Conservation (phyloP, 2,797 vertebrate species). For the Otus scops region DNA sequence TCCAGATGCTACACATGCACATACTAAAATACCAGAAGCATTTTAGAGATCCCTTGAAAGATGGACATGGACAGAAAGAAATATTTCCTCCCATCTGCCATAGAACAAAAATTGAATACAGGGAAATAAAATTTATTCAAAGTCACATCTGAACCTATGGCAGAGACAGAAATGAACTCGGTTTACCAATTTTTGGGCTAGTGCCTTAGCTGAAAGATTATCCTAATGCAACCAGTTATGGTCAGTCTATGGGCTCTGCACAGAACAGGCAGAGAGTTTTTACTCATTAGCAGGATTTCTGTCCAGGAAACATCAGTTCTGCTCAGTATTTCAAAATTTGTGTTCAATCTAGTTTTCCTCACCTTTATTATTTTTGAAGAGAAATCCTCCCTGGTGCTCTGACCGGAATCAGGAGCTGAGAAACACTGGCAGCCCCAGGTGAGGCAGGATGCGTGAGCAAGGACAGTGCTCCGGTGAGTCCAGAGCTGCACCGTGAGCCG, state of each 20-base stretch:
- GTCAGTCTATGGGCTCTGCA: neutral
- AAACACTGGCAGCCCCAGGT: neutral
- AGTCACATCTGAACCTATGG: neutral
- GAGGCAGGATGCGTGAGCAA: fast-evolving
- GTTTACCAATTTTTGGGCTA: neutral
- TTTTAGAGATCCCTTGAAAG: neutral
- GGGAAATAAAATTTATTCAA: neutral
- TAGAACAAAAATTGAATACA: neutral
- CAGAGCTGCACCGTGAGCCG: neutral
- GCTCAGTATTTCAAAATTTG: neutral
- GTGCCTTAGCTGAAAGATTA: neutral
- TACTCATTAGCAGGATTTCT: neutral
- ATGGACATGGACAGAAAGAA: neutral
- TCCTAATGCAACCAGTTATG: neutral
- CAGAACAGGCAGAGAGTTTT: neutral
- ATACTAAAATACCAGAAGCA: neutral
- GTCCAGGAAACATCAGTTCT: neutral
- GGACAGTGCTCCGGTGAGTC: fast-evolving
- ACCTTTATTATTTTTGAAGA: neutral
- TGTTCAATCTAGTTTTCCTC: neutral
- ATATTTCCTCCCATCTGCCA: neutral
- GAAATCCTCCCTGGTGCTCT: neutral
- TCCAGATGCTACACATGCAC: neutral
- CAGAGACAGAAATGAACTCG: neutral
- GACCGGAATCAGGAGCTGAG: neutral